Base-by-base conservation (phyloP, 2,113 vertebrate genomes). In the Osmerus mordax region DNA sequence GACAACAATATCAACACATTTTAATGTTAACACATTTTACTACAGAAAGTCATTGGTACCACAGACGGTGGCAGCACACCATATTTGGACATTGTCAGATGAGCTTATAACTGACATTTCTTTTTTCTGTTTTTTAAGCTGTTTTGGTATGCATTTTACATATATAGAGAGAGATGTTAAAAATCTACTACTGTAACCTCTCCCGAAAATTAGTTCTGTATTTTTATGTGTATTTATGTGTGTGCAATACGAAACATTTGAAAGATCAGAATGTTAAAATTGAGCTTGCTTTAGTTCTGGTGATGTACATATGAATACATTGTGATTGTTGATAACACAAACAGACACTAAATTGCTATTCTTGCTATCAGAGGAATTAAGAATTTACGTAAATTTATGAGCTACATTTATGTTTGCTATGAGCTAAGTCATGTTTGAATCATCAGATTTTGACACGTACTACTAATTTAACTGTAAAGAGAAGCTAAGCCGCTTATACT, bases 111-210 rank as follows among this genome's bases (percentile, higher is more conserved):
- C 84, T 79, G 80, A 73, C 77, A 74, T 85, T 82, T 80, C 71
- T 85, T 77, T 66, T 52, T 66, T 52, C 88, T 87, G 78, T 89
- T 89, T 88, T 90, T 84, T 85, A 89, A 90, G 85, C 84, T 89
- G 86, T 91, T 92, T 92, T 91, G 91, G 90, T 91, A 91, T 91
- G 90, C 90, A 89, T 91, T 92, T 90, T 89, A 91, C 91, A 91
- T 89, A 86, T 77, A 77, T 90, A 81, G 83, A 89, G 89, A 91
- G 84, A 87, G 87, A 84, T 89, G 89, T 89, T 78, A 87, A 75
- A 60, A 84, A 79, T 87, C 84, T 85, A 84, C 77, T 82, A 84
- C 78, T 90, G 84, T 90, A 88, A 81, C 83, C 82, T 82, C 82
- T 87, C 85, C 85, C 72, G 19, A 77, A 84, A 82, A 77, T 77